Evolutionary conservation across 2,888 invertebrate species (phyloP).

Genomic region (Lamellibrachia columna): DNA sequence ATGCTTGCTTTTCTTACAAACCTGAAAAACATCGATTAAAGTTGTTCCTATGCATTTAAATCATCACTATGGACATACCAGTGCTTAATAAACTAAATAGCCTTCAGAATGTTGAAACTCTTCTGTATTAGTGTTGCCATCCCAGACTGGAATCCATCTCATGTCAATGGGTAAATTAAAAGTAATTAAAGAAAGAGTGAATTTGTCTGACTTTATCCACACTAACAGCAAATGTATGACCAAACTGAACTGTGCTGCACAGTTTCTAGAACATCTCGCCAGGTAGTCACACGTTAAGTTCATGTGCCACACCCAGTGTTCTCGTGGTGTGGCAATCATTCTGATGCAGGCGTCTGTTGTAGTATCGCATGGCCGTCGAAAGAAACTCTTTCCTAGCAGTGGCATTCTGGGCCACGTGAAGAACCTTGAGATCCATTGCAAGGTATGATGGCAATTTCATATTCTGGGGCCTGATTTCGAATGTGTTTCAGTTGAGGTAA

Average conservation of each 20-base stretch:
- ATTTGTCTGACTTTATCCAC: background rate
- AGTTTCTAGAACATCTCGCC: too few species aligned
- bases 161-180: background rate
- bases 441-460: constrained; percentile 69
- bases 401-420: constrained; percentile 79
- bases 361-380: constrained; percentile 71
- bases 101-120: too few species aligned
- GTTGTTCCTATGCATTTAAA: too few species aligned
- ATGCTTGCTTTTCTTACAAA: too few species aligned
- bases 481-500: too few species aligned
- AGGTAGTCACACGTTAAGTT: too few species aligned
- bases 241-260: background rate
- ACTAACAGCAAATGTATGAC: background rate
- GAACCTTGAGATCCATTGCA: constrained; percentile 82
- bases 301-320: background rate
- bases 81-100: too few species aligned
- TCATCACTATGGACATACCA: too few species aligned
- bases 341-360: background rate
- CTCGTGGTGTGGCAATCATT: background rate
- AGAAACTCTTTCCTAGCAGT: constrained; percentile 74
- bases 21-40: too few species aligned
- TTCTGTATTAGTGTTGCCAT: too few species aligned
- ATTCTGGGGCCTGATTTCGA: too few species aligned
- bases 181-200: background rate
- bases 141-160: background rate